Evolutionary conservation across 2,888 invertebrate genomes (phyloP).

Genomic region (Microctonus aethiopoides): DNA sequence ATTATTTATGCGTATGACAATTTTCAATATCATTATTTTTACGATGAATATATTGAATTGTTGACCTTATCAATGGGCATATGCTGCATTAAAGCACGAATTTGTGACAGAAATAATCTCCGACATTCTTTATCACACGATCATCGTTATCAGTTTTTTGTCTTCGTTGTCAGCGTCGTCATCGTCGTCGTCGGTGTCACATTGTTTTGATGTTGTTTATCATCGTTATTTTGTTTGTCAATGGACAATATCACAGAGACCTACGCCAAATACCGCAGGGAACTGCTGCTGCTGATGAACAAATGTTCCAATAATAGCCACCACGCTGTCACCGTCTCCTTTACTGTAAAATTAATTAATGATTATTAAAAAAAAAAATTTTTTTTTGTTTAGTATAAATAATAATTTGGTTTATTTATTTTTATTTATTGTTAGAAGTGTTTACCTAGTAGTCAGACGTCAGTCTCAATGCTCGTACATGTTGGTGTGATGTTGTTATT

Average conservation of each 20-base stretch:
- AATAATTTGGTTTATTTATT: not conserved
- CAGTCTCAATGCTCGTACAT: constrained; percentile 90
- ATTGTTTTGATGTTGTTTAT: constrained; percentile 24
- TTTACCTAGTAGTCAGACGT: constrained; percentile 93
- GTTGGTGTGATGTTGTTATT: constrained; percentile 81
- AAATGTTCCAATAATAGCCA: constrained; percentile 61
- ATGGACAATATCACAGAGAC: constrained; percentile 55
- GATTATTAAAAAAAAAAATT: no score
- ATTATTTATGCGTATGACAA: constrained; percentile 8
- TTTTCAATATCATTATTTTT: constrained; percentile 44
- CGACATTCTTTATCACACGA: not conserved
- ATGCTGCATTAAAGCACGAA: not conserved
- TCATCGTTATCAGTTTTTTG: not conserved
- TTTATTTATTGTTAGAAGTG: not conserved
- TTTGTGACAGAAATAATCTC: not conserved
- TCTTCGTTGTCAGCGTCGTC: constrained; percentile 9
- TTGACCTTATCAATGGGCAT: not conserved
- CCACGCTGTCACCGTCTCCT: constrained; percentile 72
- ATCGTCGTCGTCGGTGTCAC: not conserved
- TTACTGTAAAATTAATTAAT: constrained; percentile 67
- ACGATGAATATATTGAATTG: not conserved
- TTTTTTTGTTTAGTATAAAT: no score
- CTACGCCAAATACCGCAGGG: constrained; percentile 64
- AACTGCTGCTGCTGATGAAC: constrained; percentile 56
- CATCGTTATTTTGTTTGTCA: constrained; percentile 18